Conservation (phyloP, 2,888 invertebrate species). For the Andricus curvator region DNA sequence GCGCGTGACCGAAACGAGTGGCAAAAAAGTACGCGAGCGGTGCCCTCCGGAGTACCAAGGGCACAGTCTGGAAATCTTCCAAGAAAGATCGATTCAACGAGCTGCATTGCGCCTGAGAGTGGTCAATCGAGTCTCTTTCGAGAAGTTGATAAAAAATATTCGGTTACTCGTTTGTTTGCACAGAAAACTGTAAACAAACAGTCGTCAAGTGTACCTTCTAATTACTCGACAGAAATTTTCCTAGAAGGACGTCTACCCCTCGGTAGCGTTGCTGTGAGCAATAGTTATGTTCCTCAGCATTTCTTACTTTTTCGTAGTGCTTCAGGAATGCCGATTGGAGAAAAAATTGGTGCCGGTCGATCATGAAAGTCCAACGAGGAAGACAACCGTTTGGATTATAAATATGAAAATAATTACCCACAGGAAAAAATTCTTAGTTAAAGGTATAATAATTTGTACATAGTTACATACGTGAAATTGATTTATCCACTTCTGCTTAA, state of each 20-base stretch:
- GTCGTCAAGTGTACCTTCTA: not conserved
- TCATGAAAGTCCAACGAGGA: slow-evolving; percentile 4
- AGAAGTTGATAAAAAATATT: slow-evolving; percentile 8
- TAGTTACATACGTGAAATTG: not conserved
- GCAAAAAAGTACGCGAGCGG: slow-evolving; percentile 21
- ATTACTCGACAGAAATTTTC: slow-evolving; percentile 18
- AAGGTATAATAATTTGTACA: not conserved
- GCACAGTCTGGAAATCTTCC: slow-evolving; percentile 25
- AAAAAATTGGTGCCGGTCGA: slow-evolving; percentile 10
- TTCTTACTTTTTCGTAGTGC: slow-evolving; percentile 17
- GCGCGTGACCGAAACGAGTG: slow-evolving; percentile 27
- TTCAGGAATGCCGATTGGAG: slow-evolving; percentile 16
- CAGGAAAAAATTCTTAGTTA: not conserved
- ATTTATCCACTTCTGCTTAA: no score
- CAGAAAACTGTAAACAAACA: slow-evolving; percentile 21
- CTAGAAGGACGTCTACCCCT: slow-evolving; percentile 14
- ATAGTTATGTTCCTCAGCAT: slow-evolving; percentile 6
- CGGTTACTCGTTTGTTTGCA: slow-evolving; percentile 1
- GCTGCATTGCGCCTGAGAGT: slow-evolving; percentile 40
- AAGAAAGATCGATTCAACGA: slow-evolving; percentile 24
- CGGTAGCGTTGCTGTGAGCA: not conserved
- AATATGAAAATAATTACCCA: not conserved
- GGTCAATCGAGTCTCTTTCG: slow-evolving; percentile 14
- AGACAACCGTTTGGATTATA: slow-evolving; percentile 1
- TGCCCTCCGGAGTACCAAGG: slow-evolving; percentile 21